phyloP scores from a whole-genome alignment of 1,140 invertebrate species.

The Acromyrmex charruanus region DNA sequence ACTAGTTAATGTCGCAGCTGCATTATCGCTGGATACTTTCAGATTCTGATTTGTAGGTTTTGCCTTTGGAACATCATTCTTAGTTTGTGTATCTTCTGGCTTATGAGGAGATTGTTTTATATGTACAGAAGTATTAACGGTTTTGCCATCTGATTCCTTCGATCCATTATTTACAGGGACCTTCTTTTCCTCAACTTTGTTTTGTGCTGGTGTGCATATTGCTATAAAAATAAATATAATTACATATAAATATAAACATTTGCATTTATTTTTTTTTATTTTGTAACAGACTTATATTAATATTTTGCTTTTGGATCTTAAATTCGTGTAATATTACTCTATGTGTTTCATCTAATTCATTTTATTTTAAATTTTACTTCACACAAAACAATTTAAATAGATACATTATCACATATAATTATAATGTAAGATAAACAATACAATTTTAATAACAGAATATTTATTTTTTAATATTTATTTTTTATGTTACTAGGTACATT shows the following conservation, averaged over 20 bases:
- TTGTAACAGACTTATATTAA: background rate
- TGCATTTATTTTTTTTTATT: background rate
- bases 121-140: slow-evolving; percentile 65
- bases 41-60: slow-evolving; percentile 56
- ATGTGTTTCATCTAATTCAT: background rate
- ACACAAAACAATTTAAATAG: background rate
- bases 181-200: slow-evolving; percentile 83
- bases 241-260: background rate
- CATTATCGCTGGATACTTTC: slow-evolving; percentile 52
- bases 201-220: slow-evolving; percentile 68
- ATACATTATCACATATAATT: background rate
- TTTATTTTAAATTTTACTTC: background rate
- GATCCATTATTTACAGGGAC: slow-evolving; percentile 73
- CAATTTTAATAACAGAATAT: background rate
- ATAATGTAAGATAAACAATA: background rate
- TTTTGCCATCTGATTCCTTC: slow-evolving; percentile 76
- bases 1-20: slow-evolving; percentile 39
- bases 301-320: background rate
- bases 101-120: slow-evolving; percentile 73
- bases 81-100: slow-evolving; percentile 61
- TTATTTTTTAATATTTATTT: background rate
- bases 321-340: background rate
- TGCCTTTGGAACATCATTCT: slow-evolving; percentile 68
- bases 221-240: slow-evolving; percentile 65
- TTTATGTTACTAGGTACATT: background rate